Evolutionary conservation across 2,797 vertebrate species (phyloP), one percentile per base, ranked within the genome.

Genomic region (Sternotherus odoratus): DNA sequence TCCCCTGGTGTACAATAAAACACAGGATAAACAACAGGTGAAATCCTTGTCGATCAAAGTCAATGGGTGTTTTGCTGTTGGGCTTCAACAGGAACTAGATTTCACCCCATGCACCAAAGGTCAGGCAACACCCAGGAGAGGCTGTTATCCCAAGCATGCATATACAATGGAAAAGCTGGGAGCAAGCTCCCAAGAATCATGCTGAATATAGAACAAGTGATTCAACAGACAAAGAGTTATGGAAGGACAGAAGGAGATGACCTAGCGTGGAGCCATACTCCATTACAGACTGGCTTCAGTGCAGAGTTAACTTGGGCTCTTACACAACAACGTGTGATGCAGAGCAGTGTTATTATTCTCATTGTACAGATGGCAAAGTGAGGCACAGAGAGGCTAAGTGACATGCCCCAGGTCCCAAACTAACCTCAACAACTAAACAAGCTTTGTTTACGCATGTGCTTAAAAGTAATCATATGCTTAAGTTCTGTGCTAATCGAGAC

Each of bases 361-460:
- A 72, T 43, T 43, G 23, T 43, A 23, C 12, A 43, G 36, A 23
- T 39, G 69, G 39, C 79, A 72, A 33, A 3, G 7, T 1, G 1
- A 89, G 39, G 33, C 1, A 16, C 0, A 0, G 21, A 50, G 77
- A 56, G 50, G 79, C 24, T 7, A 46, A 8, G 21, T 33, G 16
- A 28, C 57, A 66, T 57, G 6, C 9, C 43, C 1, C 0, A 1
- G 28, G 2, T 46, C 43, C 15, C 36, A 77, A 69, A 36, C 15
- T 0, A 0, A 36, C 77, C 81, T 13, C 1, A 4, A 85, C 60
- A 57, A 15, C 57, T 1, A 0, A 75, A 33, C 3, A 1, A 17
- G 82, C 86, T 95, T 56, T 15, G 50, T 89, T 82, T 30, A 46
- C 74, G 74, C 33, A 53, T 46, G 26, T 43, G 39, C 23, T 46